These are phyloP conservation scores for Anguilla rostrata DNA, from an alignment of 2,113 vertebrate genomes.

Conservation along the genomic window DNA sequence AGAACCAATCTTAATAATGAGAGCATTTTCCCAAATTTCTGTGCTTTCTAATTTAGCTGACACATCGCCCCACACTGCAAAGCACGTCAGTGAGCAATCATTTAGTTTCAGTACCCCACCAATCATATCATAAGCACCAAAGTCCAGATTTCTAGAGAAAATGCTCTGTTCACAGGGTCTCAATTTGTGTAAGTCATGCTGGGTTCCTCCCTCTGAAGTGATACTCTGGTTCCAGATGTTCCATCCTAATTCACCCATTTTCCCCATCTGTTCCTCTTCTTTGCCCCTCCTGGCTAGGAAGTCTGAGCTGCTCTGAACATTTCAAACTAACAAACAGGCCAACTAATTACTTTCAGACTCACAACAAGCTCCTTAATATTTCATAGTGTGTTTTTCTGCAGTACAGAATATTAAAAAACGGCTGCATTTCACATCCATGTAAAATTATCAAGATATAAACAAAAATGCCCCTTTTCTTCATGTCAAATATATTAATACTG, in stretches of 20 bases:
- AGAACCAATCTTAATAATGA: no score
- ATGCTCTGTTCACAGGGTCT: no score
- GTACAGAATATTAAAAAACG: neutral
- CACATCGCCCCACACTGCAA: no score
- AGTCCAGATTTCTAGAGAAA: no score
- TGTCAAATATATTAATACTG: neutral
- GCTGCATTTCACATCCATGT: neutral
- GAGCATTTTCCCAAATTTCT: no score
- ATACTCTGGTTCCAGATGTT: neutral
- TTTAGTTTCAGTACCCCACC: no score
- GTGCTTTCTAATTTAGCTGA: no score
- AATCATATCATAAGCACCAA: no score
- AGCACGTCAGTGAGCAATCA: no score
- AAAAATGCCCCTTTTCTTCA: neutral
- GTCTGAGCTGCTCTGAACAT: neutral
- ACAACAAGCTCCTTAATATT: neutral
- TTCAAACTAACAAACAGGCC: neutral
- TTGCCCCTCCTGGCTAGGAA: neutral
- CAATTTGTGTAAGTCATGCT: neutral
- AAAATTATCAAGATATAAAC: neutral
- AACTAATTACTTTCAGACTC: neutral
- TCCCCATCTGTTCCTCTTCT: neutral
- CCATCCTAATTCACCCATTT: slow-evolving; percentile 4
- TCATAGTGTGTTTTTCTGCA: neutral
- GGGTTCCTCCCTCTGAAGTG: neutral